These are phyloP conservation scores for Eulemur macaco DNA, from an alignment of 2,113 vertebrate genomes.

Conservation along the genomic window DNA sequence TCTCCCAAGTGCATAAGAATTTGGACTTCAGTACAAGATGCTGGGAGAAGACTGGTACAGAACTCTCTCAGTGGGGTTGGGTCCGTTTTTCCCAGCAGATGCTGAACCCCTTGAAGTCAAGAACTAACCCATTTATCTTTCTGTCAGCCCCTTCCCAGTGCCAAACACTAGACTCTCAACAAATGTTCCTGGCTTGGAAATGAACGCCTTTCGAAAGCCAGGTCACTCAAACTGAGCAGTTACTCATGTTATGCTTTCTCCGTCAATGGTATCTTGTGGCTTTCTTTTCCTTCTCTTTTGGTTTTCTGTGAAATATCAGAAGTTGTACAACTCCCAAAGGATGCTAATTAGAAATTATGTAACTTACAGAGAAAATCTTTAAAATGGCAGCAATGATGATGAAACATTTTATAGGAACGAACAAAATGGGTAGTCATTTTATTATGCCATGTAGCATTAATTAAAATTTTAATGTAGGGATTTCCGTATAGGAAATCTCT, in stretches of 20 bases:
- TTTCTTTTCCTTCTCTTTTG: neutral
- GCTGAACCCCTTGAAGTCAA: neutral
- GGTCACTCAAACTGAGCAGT: neutral
- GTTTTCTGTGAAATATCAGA: neutral
- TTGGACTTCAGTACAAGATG: neutral
- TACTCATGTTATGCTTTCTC: neutral
- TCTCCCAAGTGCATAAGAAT: neutral
- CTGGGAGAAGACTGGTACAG: neutral
- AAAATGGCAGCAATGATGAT: neutral
- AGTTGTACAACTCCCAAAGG: neutral
- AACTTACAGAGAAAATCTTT: neutral
- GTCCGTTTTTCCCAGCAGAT: neutral
- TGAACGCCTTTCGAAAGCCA: neutral
- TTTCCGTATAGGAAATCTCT: neutral
- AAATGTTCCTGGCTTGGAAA: neutral
- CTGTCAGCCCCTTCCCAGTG: neutral
- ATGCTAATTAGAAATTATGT: neutral
- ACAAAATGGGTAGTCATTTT: conserved; percentile 7
- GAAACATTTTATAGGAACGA: neutral
- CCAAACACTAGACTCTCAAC: neutral
- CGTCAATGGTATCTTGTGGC: neutral
- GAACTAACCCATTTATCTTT: neutral
- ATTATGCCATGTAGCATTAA: neutral
- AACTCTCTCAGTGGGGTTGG: neutral
- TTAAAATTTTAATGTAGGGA: neutral